Evolutionary conservation across 2,797 vertebrate genomes (phyloP).

Genomic region (Manis javanica): DNA sequence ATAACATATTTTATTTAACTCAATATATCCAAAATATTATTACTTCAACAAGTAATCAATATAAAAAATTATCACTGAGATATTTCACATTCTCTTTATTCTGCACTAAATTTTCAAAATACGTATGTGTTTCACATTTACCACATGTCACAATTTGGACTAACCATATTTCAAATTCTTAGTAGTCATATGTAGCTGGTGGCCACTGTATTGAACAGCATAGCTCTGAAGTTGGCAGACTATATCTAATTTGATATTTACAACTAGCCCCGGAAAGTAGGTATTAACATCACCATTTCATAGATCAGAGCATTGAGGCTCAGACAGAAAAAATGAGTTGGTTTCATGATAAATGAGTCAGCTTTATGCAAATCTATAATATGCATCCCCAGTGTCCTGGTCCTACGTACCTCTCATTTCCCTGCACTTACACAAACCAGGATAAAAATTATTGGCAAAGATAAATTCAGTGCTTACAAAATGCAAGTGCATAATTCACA

Average conservation of each 20-base stretch:
- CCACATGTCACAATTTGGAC: background rate
- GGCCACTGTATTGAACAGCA: background rate
- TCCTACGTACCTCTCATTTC: background rate
- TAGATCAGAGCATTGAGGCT: background rate
- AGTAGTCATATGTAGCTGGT: background rate
- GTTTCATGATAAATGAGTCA: background rate
- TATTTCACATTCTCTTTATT: conserved; percentile 19
- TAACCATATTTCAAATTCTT: background rate
- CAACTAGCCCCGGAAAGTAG: background rate
- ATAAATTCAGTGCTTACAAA: background rate
- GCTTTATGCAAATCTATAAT: background rate
- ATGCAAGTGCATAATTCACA: background rate
- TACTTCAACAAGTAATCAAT: background rate
- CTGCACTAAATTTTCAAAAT: background rate
- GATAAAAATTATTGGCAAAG: conserved; percentile 10
- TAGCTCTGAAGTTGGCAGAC: background rate
- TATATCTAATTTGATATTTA: background rate
- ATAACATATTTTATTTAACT: conserved; percentile 27
- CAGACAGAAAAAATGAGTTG: background rate
- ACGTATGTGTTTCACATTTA: background rate
- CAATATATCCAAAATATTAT: background rate
- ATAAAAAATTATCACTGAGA: conserved; percentile 13
- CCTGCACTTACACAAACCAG: background rate
- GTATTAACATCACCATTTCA: background rate
- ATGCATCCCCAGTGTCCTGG: background rate